Evolutionary conservation across 1,140 invertebrate species (phyloP).

Genomic region (Archegozetes longisetosus): DNA sequence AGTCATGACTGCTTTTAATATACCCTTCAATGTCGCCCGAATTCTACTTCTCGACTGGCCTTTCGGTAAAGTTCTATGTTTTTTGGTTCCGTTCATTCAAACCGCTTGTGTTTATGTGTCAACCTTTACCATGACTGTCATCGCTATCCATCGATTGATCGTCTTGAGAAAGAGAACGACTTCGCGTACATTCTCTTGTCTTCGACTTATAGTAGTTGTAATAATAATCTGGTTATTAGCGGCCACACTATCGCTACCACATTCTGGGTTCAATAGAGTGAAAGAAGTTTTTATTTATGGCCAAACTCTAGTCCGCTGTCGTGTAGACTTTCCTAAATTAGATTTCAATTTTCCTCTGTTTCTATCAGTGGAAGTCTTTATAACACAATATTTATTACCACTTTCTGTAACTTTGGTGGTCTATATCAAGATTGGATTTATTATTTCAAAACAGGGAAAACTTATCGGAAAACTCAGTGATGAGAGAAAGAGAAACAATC

Average conservation of each 20-base stretch:
- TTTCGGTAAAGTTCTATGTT: conserved; percentile 33
- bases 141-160: conserved; percentile 34
- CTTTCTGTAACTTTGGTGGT: conserved; percentile 5
- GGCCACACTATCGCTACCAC: conserved; percentile 68
- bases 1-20: conserved; percentile 61
- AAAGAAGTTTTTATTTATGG: conserved; percentile 3
- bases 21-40: conserved; percentile 45
- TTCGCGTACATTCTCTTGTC: conserved; percentile 33
- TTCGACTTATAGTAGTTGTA: conserved; percentile 12
- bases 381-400: conserved; percentile 9
- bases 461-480: conserved; percentile 7
- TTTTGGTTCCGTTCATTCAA: conserved; percentile 34
- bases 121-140: conserved; percentile 37
- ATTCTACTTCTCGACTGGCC: conserved; percentile 30
- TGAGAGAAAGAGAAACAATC: conserved; percentile 9
- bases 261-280: conserved; percentile 53
- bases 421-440: conserved; percentile 6
- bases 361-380: background rate
- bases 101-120: conserved; percentile 32
- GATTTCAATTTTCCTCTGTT: background rate
- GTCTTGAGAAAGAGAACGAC: conserved; percentile 16
- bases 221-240: conserved; percentile 67
- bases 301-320: background rate
- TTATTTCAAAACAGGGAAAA: conserved; percentile 1
- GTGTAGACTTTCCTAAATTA: background rate